Percentiles rank a stretch among this genome's conserved stretches.
Evolutionary conservation across 2,888 invertebrate genomes (phyloP).

Genomic region (Dolomedes plantarius): DNA sequence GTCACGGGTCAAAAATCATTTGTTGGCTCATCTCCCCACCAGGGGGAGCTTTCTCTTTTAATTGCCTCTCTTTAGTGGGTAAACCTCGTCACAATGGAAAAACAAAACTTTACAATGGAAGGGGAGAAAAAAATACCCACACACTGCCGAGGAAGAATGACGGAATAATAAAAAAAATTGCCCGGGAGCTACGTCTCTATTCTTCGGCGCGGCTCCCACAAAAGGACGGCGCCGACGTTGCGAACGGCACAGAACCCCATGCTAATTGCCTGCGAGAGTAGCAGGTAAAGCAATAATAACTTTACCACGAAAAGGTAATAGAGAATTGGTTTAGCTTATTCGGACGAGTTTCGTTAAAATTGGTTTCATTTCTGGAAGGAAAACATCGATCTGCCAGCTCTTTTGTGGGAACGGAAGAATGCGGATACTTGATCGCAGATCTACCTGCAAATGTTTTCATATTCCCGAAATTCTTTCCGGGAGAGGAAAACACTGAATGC

Average conservation of each 20-base stretch:
- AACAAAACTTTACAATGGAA: conserved; percentile 43
- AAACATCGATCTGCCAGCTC: neutral
- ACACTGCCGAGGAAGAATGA: neutral
- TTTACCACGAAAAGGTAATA: neutral
- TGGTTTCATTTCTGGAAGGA: neutral
- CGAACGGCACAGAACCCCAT: conserved; percentile 18
- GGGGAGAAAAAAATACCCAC: conserved; percentile 23
- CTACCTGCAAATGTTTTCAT: neutral
- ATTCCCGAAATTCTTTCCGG: too few species aligned
- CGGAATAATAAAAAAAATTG: conserved; percentile 1
- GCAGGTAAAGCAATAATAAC: conserved; percentile 3
- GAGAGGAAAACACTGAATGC: too few species aligned
- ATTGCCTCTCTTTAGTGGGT: conserved; percentile 66
- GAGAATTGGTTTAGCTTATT: conserved; percentile 9
- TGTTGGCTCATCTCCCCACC: conserved; percentile 34
- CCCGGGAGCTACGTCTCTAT: conserved; percentile 53
- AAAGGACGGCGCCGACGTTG: conserved; percentile 52
- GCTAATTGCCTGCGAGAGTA: neutral
- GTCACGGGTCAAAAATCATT: conserved; percentile 63
- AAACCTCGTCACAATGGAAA: conserved; percentile 66
- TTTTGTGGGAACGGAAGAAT: neutral
- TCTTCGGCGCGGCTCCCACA: conserved; percentile 35
- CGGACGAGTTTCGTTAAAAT: neutral
- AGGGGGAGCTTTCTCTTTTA: conserved; percentile 42
- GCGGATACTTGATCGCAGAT: neutral